These are phyloP conservation scores for Axis porcinus DNA, from an alignment of 2,113 vertebrate genomes.

Conservation along the genomic window DNA sequence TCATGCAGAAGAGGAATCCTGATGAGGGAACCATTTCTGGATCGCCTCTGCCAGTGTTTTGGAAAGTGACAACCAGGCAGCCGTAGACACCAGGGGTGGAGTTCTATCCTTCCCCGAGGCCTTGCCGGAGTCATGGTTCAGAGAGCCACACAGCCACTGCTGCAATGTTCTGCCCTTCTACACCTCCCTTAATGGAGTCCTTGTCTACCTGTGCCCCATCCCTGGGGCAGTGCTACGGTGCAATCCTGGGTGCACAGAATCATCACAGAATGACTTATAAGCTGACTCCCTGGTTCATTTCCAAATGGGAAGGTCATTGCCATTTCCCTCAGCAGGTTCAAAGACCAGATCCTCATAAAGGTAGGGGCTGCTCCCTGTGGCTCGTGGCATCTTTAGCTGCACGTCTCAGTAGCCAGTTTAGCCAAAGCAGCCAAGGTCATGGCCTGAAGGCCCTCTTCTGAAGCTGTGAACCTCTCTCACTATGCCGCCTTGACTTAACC, in stretches of 20 bases:
- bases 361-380: constrained; percentile 20
- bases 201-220: constrained; percentile 59
- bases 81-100: neutral
- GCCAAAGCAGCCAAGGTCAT: constrained; percentile 40
- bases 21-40: neutral
- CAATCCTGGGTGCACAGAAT: constrained; percentile 60
- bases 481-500: neutral
- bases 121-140: neutral
- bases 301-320: constrained; percentile 75
- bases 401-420: constrained; percentile 64
- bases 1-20: neutral
- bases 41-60: neutral
- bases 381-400: constrained; percentile 62
- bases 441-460: neutral
- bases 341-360: constrained; percentile 74
- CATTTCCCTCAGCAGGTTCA: constrained; percentile 77
- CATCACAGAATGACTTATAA: constrained; percentile 70
- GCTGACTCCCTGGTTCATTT: constrained; percentile 76
- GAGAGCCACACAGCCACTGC: neutral
- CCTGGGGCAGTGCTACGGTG: constrained; percentile 5
- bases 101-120: neutral
- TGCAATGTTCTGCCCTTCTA: constrained; percentile 14
- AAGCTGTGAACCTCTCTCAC: neutral
- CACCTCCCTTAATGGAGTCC: constrained; percentile 49
- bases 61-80: neutral